These are phyloP conservation scores for Punctoribates punctum DNA, from an alignment of 2,888 invertebrate genomes.

Conservation along the genomic window DNA sequence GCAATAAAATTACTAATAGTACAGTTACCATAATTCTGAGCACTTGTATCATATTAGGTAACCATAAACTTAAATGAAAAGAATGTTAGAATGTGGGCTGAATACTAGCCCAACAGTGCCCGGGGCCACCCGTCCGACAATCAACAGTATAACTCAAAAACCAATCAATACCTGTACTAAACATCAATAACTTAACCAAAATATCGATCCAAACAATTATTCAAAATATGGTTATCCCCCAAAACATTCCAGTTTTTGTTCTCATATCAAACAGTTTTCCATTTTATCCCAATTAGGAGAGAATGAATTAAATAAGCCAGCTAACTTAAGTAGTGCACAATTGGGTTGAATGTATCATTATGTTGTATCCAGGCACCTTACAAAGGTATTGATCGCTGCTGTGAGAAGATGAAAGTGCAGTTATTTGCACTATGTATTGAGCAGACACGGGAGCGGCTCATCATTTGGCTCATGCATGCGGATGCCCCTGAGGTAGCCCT, in stretches of 20 bases:
- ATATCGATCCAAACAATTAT: too few species aligned
- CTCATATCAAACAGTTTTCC: too few species aligned
- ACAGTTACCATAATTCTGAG: slow-evolving; percentile 29
- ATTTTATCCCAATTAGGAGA: too few species aligned
- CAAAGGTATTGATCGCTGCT: slow-evolving; percentile 13
- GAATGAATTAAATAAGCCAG: too few species aligned
- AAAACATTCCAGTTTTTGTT: too few species aligned
- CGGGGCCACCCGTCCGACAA: too few species aligned
- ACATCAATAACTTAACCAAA: not conserved
- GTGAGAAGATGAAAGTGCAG: slow-evolving; percentile 34
- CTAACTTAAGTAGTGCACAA: too few species aligned
- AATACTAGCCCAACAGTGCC: not conserved
- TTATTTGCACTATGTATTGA: slow-evolving; percentile 22
- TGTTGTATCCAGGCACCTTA: too few species aligned
- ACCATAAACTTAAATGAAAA: slow-evolving; percentile 6
- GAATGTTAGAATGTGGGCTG: slow-evolving; percentile 32
- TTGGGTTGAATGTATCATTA: too few species aligned
- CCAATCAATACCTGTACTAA: slow-evolving; percentile 18
- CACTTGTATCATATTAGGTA: slow-evolving; percentile 33
- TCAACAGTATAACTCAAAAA: slow-evolving; percentile 23
- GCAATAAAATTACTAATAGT: slow-evolving; percentile 28
- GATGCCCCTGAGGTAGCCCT: slow-evolving; percentile 14
- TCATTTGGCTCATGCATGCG: slow-evolving; percentile 26
- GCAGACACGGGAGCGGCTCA: slow-evolving; percentile 35
- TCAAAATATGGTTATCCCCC: too few species aligned